phyloP scores from a whole-genome alignment of 2,888 invertebrate genomes.

The Scaeva pyrastri region DNA sequence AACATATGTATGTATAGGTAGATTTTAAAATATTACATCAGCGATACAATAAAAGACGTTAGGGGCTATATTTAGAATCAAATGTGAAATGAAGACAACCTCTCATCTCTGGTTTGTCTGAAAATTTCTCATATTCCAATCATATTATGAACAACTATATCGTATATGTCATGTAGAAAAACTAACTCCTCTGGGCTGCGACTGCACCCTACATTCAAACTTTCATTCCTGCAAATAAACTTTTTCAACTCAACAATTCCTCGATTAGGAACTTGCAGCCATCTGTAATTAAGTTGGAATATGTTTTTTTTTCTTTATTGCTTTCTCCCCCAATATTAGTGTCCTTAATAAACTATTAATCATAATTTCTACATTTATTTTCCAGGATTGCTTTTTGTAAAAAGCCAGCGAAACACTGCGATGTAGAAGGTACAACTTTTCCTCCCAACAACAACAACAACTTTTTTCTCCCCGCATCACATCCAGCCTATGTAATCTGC shows the following conservation, averaged over 20 bases:
- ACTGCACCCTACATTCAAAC: no score
- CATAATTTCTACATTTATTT: conserved; percentile 37
- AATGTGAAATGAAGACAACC: no score
- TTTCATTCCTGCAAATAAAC: background rate
- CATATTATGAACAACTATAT: no score
- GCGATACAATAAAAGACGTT: no score
- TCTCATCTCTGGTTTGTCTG: no score
- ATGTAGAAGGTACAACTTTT: background rate
- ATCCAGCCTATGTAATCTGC: background rate
- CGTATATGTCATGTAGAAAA: no score
- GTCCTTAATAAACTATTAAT: conserved; percentile 70
- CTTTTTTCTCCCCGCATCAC: background rate
- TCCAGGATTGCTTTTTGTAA: background rate
- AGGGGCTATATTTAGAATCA: no score
- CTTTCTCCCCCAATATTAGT: conserved; percentile 24
- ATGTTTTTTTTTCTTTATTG: background rate
- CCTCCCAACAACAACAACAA: background rate
- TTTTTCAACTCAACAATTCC: conserved; percentile 11
- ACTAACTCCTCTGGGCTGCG: no score
- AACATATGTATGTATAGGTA: no score
- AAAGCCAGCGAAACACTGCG: conserved; percentile 27
- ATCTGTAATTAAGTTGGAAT: conserved; percentile 4
- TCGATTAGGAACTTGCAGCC: background rate
- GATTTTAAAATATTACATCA: no score
- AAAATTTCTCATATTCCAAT: no score